Base-by-base conservation (phyloP, 2,888 invertebrate genomes). In the Trissonchulus latispiculum region DNA sequence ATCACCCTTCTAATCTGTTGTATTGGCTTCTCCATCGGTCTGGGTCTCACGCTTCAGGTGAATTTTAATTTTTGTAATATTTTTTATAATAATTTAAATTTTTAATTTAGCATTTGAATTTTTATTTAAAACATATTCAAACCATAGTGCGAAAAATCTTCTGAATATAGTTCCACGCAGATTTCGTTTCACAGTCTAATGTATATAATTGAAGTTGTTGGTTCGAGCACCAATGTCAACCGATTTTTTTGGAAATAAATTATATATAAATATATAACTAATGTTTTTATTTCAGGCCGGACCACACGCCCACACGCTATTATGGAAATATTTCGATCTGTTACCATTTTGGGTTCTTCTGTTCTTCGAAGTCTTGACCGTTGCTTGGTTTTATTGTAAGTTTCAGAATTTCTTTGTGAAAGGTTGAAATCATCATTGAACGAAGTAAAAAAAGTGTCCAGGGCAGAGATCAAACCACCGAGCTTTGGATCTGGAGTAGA, bases 361-460 rank as follows among this genome's bases (percentile, higher is more conserved):
- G 23, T 77, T 79, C 15, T 78, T 77, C 62, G 81, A 82, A 69
- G 70, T 82, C 18, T 75, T 82, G 33, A 80, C 80, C 59, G 77
- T 80, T 36, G 77, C 79, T 8, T 82, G 81, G 81, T 79, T 81
- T 73, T 82, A 82, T 75, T 82, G 82, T 80, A 62, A 79, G 80
- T 78, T 29, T 48, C 23, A 23, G 23, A 48, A n/a, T n/a, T n/a
- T n/a, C 48, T 48, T 23, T 48, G 48, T 48, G 23, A 48, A 48
- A 48, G 8, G 48, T 48, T 48, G 8, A 23, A 15, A 15, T 48
- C 48, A 23, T 15, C 8, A 48, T 48, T 15, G 48, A 48, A 48
- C 48, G 48, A 15, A 8, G 48, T 48, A 48, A 48, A 15, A n/a
- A 23, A 48, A 48, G 23, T 23, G 23, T 48, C 23, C 48, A 15